These are phyloP conservation scores for Hiodon tergisus DNA, from an alignment of 2,113 vertebrate species.

Conservation along the genomic window DNA sequence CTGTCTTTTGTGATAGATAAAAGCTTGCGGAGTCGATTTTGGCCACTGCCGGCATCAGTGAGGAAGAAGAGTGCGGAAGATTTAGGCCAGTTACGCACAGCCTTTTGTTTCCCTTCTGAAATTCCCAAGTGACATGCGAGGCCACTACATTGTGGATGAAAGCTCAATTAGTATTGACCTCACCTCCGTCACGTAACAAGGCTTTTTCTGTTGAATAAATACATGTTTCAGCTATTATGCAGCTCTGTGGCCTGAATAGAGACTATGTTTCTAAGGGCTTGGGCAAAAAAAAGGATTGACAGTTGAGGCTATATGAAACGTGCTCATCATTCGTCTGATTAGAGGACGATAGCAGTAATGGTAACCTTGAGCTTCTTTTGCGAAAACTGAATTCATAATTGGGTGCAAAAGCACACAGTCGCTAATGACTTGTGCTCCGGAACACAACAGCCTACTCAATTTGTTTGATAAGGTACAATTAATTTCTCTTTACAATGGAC, in stretches of 20 bases:
- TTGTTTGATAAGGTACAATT: not conserved
- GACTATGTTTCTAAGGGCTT: not conserved
- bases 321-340: not conserved
- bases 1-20: constrained; percentile 36
- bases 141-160: not conserved
- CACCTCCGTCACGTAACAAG: constrained; percentile 5
- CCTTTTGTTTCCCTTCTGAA: constrained; percentile 8
- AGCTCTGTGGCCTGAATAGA: too few species aligned
- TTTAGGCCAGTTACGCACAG: constrained; percentile 1
- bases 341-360: not conserved
- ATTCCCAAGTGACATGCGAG: not conserved
- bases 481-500: constrained; percentile 3
- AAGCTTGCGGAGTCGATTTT: constrained; percentile 25
- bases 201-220: not conserved
- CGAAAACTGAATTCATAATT: not conserved
- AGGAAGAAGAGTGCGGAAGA: constrained; percentile 1
- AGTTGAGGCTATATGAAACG: not conserved
- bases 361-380: constrained; percentile 13
- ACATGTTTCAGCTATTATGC: not conserved
- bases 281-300: not conserved
- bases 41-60: not conserved
- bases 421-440: constrained; percentile 1
- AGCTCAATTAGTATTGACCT: constrained; percentile 12
- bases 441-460: not conserved
- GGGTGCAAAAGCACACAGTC: not conserved